Evolutionary conservation across 1,140 invertebrate species (phyloP), one percentile per base, ranked within the genome.

Genomic region (Pogonomyrmex californicus): DNA sequence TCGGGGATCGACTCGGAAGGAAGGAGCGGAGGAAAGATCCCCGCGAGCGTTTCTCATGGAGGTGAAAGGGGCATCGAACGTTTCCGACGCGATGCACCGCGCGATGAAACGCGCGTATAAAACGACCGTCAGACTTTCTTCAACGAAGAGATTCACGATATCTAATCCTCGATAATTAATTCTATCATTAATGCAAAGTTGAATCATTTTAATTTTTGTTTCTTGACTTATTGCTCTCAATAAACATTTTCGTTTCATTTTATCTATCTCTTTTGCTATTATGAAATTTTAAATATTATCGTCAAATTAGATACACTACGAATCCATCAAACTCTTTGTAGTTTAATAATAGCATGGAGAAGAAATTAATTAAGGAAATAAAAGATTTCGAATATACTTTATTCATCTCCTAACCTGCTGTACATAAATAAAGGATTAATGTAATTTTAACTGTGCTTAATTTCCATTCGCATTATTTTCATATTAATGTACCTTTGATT

Each of bases 21-120:
- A 71, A 86, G 62, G 44, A n/a, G 38, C 73, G 41, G 33, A 44
- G 30, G n/a, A 30, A 60, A 86, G 47, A 41, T 65, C 70, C n/a
- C 33, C 66, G n/a, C 30, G 56, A 76, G 58, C 30, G 44, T 14
- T 77, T 77, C 73, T 85, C 71, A 66, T 75, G 36, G 60, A 60
- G 60, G 73, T 77, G 73, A 85, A 85, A 85, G 60, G 83, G 60
- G 60, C 78, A 70, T 56, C 47, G 65, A 81, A 65, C 49, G 36
- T 41, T 36, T 56, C 47, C 49, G 49, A 70, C 78, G 78, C 78
- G 78, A 54, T 54, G 30, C 47, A 33, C 12, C 58, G 77, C 47
- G 7, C 33, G 60, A 49, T 38, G 62, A 12, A 30, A 14, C 7
- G 60, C 76, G 33, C 17, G 23, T 23, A 23, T 23, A 23, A 23